phyloP scores from a whole-genome alignment of 2,113 vertebrate genomes.

The Alligator mississippiensis region DNA sequence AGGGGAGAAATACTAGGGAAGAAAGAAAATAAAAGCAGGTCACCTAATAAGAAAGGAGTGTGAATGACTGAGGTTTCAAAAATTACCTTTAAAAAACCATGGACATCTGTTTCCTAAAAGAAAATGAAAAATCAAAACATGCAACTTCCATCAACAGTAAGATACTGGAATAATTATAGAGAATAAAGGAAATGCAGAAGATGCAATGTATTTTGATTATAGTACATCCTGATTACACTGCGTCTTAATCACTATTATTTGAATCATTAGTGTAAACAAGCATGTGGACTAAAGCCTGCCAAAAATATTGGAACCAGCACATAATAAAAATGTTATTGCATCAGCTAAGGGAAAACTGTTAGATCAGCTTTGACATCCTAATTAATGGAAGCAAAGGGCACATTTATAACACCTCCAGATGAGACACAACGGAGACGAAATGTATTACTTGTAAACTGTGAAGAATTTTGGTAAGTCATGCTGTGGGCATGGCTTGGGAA shows the following conservation, averaged over 20 bases:
- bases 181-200: accelerated
- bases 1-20: background rate
- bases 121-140: background rate
- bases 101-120: background rate
- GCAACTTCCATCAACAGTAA: background rate
- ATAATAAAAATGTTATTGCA: background rate
- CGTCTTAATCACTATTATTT: background rate
- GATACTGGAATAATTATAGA: background rate
- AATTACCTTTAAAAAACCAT: background rate
- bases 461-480: background rate
- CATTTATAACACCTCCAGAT: background rate
- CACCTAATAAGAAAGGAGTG: background rate
- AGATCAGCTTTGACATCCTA: background rate
- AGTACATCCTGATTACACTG: background rate
- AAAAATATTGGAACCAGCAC: background rate
- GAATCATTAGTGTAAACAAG: background rate
- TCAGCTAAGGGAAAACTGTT: background rate
- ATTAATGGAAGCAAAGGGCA: background rate
- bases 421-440: background rate
- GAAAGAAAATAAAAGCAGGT: background rate
- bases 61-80: background rate
- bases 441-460: background rate
- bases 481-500: background rate
- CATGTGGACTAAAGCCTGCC: background rate
- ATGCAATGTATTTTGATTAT: background rate